Evolutionary conservation across 2,888 invertebrate species (phyloP).

Genomic region (Eilema sororculum): DNA sequence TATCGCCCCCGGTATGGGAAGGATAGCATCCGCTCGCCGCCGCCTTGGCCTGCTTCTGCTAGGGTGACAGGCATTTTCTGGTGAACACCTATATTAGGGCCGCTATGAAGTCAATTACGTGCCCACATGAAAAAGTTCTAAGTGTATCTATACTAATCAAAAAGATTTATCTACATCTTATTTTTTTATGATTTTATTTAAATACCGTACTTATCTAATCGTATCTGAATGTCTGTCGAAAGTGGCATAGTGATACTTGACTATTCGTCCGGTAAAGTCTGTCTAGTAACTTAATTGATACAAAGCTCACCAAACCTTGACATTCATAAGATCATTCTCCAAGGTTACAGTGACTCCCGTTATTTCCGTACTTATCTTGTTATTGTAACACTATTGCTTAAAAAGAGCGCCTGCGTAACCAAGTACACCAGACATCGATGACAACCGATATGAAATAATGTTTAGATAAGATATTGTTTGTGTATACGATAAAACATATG

Average conservation of each 20-base stretch:
- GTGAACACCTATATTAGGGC: too few species aligned
- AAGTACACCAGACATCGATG: constrained; percentile 23
- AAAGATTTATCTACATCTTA: background rate
- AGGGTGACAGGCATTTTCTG: too few species aligned
- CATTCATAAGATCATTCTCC: constrained; percentile 13
- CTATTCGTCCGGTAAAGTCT: background rate
- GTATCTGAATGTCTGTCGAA: background rate
- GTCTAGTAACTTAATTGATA: background rate
- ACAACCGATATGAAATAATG: constrained; percentile 24
- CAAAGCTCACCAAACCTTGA: constrained; percentile 14
- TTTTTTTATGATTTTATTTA: background rate
- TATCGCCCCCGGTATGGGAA: too few species aligned
- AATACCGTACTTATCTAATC: background rate
- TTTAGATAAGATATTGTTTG: constrained; percentile 38
- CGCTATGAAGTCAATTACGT: too few species aligned
- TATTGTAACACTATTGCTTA: constrained; percentile 19
- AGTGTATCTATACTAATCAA: background rate
- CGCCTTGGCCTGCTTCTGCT: too few species aligned
- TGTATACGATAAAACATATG: constrained; percentile 22
- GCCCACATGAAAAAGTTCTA: too few species aligned
- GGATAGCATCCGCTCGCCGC: too few species aligned
- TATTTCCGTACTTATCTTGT: constrained; percentile 21
- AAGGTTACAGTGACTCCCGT: constrained; percentile 19
- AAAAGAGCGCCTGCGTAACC: constrained; percentile 16
- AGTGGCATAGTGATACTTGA: background rate